These are phyloP conservation scores for Athalia cordata DNA, from an alignment of 2,888 invertebrate genomes.

Conservation along the genomic window DNA sequence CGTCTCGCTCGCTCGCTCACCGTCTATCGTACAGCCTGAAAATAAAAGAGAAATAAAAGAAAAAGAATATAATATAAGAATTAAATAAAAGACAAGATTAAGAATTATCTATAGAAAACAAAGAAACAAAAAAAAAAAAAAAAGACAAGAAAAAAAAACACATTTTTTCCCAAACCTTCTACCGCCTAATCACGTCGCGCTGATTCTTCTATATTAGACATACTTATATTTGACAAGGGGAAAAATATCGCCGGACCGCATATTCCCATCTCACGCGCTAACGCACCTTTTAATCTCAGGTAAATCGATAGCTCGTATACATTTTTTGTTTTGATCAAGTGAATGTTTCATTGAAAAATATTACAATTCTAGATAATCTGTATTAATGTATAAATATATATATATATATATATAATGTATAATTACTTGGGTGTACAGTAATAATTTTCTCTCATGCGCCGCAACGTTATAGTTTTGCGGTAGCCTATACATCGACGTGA, in stretches of 20 bases:
- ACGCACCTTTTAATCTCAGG: constrained; percentile 40
- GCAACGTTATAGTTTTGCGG: too few relatives aligned
- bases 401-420: too few relatives aligned
- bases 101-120: background rate
- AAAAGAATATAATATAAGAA: background rate
- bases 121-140: constrained; percentile 6
- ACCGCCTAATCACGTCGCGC: background rate
- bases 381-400: too few relatives aligned
- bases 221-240: background rate
- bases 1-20: constrained; percentile 33
- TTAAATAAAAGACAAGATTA: background rate
- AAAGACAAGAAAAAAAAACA: constrained; percentile 16
- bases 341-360: background rate
- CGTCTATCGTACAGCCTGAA: constrained; percentile 17
- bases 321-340: background rate
- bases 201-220: too few relatives aligned
- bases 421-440: too few relatives aligned
- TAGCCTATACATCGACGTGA: too few relatives aligned
- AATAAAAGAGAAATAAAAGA: constrained; percentile 24
- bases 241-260: background rate
- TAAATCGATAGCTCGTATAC: constrained; percentile 36
- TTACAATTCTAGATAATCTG: too few relatives aligned
- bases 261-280: background rate
- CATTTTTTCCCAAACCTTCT: constrained; percentile 53
- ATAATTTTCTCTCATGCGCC: too few relatives aligned